Conservation (phyloP, 2,797 vertebrate species). For the Rhinogobio ventralis region DNA sequence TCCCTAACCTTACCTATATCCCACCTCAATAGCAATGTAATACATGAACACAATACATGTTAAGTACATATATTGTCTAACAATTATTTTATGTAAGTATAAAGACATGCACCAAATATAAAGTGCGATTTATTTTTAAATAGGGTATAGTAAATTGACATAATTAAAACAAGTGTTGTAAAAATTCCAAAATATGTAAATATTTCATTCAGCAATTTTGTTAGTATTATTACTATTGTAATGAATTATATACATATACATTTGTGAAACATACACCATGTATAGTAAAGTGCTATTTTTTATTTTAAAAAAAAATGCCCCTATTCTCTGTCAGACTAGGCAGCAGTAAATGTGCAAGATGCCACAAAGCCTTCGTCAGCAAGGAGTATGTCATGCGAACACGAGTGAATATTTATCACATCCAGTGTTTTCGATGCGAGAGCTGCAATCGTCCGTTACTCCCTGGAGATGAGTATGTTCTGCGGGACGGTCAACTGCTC, state of each 20-base stretch:
- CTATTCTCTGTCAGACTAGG: conserved; percentile 80
- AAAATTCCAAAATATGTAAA: neutral
- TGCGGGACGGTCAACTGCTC: conserved; percentile 88
- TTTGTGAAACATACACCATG: neutral
- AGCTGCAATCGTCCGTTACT: conserved; percentile 91
- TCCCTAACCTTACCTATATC: neutral
- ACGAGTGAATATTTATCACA: conserved; percentile 90
- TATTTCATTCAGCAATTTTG: neutral
- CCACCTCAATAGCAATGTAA: neutral
- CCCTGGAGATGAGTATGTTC: conserved; percentile 92
- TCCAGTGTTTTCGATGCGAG: conserved; percentile 94
- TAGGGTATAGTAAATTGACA: neutral
- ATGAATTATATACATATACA: neutral
- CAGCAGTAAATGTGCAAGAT: conserved; percentile 90
- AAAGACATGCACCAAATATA: neutral
- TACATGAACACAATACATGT: neutral
- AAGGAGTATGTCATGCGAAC: conserved; percentile 93
- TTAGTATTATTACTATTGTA: neutral
- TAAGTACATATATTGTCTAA: neutral
- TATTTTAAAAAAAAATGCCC: neutral
- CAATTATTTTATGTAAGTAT: neutral
- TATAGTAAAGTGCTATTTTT: neutral
- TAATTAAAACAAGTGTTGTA: neutral
- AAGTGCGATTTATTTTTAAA: neutral
- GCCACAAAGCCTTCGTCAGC: conserved; percentile 89